Evolutionary conservation across 2,113 vertebrate species (phyloP).

Genomic region (Callionymus lyra): DNA sequence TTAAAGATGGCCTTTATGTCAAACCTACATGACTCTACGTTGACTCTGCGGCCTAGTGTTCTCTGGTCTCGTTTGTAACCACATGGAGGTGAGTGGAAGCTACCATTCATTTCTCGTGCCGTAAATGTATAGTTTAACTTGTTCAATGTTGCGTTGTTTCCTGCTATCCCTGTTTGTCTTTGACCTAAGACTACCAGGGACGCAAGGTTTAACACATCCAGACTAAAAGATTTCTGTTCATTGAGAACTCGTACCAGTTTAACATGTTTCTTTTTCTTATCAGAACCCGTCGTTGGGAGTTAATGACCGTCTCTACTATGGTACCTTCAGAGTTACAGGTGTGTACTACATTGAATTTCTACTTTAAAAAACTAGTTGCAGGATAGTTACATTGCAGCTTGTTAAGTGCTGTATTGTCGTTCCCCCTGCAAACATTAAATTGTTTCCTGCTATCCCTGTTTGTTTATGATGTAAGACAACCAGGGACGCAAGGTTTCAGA

Average conservation of each 20-base stretch:
- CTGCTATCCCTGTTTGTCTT: constrained; percentile 59
- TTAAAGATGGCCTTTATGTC: too few relatives aligned
- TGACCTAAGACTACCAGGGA: constrained; percentile 36
- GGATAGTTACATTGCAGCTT: constrained; percentile 55
- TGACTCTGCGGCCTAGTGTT: too few relatives aligned
- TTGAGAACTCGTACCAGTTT: neutral
- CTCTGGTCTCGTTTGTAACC: too few relatives aligned
- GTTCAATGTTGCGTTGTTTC: constrained; percentile 50
- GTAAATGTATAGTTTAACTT: constrained; percentile 55
- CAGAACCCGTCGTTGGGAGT: constrained; percentile 1
- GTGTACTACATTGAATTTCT: too few relatives aligned
- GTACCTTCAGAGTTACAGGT: too few relatives aligned
- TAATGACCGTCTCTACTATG: neutral
- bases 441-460: constrained; percentile 63
- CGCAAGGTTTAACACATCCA: constrained; percentile 65
- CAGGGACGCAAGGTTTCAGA: constrained; percentile 64
- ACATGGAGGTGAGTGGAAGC: too few relatives aligned
- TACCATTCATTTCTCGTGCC: too few relatives aligned
- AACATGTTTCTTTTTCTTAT: constrained; percentile 81
- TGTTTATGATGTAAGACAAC: constrained; percentile 16
- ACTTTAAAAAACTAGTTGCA: constrained; percentile 32
- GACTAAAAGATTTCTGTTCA: accelerated
- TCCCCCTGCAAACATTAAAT: constrained; percentile 62
- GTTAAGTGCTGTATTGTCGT: constrained; percentile 56
- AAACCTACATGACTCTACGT: too few relatives aligned